Base-by-base conservation (phyloP, 1,140 invertebrate genomes). In the Orchesella cincta region DNA sequence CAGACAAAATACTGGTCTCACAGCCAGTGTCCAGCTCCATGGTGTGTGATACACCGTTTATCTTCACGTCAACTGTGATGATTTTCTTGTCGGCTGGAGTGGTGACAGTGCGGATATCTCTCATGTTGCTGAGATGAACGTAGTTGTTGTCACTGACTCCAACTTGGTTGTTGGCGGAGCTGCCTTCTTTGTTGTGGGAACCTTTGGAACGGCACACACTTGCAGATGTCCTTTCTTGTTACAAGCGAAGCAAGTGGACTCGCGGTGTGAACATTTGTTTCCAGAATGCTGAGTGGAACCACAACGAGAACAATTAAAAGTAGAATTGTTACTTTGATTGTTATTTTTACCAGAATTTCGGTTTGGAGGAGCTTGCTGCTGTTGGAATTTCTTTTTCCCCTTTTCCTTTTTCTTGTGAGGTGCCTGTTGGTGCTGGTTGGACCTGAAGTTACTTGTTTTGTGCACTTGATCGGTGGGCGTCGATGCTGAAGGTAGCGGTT, bases 61-160 rank as follows among this genome's bases (percentile, higher is more conserved):
- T 31, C 31, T 67, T 29, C 8, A 67, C 62, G 5, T 16, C 54
- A 57, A 57, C 26, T 8, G 5, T 23, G 5, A 57, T 26, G 2
- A 3, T 34, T 2, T 51, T 23, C 5, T 73, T 28, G 12, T 73
- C 29, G 5, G 23, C 26, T 35, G 14, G 12, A 2, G 18, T 28
- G 3, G 26, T 29, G n/a, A 18, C 16, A 57, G 54, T 12, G 8
- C 26, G 12, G 8, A 18, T 23, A 57, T 57, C 54, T 26, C 5
- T 8, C 14, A 57, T 23, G 23, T 36, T 71, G 67, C 31, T n/a
- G n/a, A n/a, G n/a, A n/a, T 71, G 67, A 71, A 5, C 31, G 67
- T 71, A 18, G 23, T 14, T 23, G 3, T 57, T 5, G 16, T 31
- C 67, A 82, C 5, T 78, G 85, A 73, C 39, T 83, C 29, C 57